Evolutionary conservation across 2,113 vertebrate genomes (phyloP).

Genomic region (Cnemophilus loriae): DNA sequence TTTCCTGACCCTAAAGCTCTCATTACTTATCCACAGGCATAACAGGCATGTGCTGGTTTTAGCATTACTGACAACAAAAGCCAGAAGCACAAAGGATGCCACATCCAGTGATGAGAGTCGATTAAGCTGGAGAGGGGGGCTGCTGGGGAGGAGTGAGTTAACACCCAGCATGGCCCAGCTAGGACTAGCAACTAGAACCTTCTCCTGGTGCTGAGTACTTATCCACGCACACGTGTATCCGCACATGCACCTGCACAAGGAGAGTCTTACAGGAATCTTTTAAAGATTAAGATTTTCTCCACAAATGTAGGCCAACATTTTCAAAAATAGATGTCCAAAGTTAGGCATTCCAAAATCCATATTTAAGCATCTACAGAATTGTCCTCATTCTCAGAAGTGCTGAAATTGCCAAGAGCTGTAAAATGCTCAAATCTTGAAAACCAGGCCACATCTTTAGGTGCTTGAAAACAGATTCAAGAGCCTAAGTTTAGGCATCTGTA

Average conservation of each 20-base stretch:
- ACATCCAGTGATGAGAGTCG: neutral
- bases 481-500: conserved; percentile 35
- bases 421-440: conserved; percentile 52
- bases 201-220: neutral
- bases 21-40: neutral
- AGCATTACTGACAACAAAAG: neutral
- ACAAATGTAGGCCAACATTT: conserved; percentile 50
- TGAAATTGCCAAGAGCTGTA: conserved; percentile 53
- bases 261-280: neutral
- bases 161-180: neutral
- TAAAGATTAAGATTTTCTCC: neutral
- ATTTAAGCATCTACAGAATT: conserved; percentile 58
- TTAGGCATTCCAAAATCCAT: conserved; percentile 52
- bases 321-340: conserved; percentile 62
- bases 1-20: conserved; percentile 9
- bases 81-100: neutral
- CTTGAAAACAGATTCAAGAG: conserved; percentile 50
- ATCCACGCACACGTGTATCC: neutral
- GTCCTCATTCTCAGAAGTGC: conserved; percentile 59
- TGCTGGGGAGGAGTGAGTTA: neutral
- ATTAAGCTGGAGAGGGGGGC: neutral
- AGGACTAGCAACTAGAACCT: neutral
- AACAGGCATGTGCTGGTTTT: neutral
- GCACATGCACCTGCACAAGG: neutral
- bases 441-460: conserved; percentile 54